These are phyloP conservation scores for Pristionchus maxplancki DNA, from an alignment of 2,888 invertebrate species.

Conservation along the genomic window DNA sequence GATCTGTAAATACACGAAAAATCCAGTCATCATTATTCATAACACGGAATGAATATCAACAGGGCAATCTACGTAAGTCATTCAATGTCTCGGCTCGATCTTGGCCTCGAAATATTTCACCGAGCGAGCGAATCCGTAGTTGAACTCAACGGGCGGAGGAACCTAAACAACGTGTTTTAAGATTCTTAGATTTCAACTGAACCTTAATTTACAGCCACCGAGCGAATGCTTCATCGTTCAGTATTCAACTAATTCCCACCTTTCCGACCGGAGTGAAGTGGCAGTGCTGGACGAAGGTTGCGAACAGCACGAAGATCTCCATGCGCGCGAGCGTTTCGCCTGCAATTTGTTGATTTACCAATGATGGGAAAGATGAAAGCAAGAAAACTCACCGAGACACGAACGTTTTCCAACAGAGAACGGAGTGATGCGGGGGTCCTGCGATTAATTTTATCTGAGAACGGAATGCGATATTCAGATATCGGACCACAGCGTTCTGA, in stretches of 20 bases:
- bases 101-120: not conserved
- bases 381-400: slow-evolving; percentile 28
- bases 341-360: not conserved
- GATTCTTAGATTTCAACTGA: not conserved
- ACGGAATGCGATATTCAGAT: no score
- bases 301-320: slow-evolving; percentile 23
- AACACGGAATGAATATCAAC: no score
- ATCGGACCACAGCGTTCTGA: no score
- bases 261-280: not conserved
- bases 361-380: not conserved
- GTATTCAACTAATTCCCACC: not conserved
- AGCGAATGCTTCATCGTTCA: not conserved
- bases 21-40: no score
- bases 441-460: not conserved
- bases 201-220: not conserved
- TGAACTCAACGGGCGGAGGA: not conserved
- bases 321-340: not conserved
- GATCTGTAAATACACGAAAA: no score
- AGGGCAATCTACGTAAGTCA: no score
- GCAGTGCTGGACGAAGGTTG: not conserved
- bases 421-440: slow-evolving; percentile 40
- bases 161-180: not conserved
- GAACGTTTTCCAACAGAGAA: slow-evolving; percentile 34
- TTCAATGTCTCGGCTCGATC: not conserved
- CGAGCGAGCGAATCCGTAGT: not conserved